Conservation (phyloP, 2,797 vertebrate genomes). For the Mycteria americana region DNA sequence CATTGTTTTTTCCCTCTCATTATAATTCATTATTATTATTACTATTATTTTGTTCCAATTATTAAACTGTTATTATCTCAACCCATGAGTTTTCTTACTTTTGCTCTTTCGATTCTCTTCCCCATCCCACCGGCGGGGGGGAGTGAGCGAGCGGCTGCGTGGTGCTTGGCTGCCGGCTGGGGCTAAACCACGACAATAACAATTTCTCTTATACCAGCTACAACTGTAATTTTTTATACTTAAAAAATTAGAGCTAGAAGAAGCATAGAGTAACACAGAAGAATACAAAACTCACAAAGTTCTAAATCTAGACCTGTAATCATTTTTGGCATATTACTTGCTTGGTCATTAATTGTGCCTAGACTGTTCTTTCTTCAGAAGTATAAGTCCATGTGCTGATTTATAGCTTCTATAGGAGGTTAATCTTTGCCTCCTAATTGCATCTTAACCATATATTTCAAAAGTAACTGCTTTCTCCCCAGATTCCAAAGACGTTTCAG, state of each 20-base stretch:
- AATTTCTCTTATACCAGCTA: background rate
- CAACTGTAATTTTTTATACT: background rate
- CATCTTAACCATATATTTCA: conserved; percentile 36
- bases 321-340: background rate
- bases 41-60: too few species aligned
- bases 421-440: conserved; percentile 40
- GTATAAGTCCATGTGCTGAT: background rate
- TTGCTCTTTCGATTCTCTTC: too few species aligned
- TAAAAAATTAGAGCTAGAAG: background rate
- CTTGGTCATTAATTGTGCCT: conserved; percentile 9
- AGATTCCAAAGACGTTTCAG: conserved; percentile 1
- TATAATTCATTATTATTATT: too few species aligned
- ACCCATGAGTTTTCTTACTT: too few species aligned
- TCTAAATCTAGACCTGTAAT: background rate
- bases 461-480: conserved; percentile 15
- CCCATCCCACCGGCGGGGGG: too few species aligned
- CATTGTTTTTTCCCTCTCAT: too few species aligned
- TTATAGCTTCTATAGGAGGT: background rate
- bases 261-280: background rate
- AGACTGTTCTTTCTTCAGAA: conserved; percentile 9
- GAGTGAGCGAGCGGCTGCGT: too few species aligned
- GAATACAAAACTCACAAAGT: background rate
- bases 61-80: too few species aligned
- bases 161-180: too few species aligned
- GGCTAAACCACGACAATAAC: too few species aligned